Conservation (phyloP, 2,797 vertebrate genomes). For the Steatocranus sp. region DNA sequence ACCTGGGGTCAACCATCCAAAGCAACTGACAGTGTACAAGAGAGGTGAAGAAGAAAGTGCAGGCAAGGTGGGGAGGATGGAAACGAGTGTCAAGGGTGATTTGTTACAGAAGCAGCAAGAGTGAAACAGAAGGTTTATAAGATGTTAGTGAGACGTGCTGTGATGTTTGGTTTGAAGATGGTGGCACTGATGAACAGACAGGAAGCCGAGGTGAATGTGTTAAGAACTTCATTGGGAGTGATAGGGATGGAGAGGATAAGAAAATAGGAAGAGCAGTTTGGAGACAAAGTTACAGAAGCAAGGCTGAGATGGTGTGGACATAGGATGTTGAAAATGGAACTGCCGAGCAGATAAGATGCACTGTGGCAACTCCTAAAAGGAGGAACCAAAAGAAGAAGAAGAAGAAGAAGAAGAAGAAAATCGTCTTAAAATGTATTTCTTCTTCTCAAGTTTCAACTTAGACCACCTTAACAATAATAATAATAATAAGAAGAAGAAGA, state of each 20-base stretch:
- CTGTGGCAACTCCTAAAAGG: accelerated
- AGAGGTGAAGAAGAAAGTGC: neutral
- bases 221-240: neutral
- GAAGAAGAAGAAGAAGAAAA: neutral
- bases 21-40: neutral
- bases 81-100: neutral
- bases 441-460: neutral
- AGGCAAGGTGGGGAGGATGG: neutral
- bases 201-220: neutral
- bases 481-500: neutral
- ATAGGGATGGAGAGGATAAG: neutral
- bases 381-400: neutral
- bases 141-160: neutral
- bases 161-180: neutral
- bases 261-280: neutral
- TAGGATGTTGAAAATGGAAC: neutral
- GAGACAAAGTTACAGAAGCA: neutral
- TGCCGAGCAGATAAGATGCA: neutral
- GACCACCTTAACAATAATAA: neutral
- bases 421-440: neutral
- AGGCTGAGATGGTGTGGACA: neutral
- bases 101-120: neutral
- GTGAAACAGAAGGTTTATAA: neutral
- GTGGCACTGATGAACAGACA: neutral
- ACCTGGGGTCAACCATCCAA: neutral